phyloP scores from a whole-genome alignment of 2,113 vertebrate species.

The Poecile atricapillus region DNA sequence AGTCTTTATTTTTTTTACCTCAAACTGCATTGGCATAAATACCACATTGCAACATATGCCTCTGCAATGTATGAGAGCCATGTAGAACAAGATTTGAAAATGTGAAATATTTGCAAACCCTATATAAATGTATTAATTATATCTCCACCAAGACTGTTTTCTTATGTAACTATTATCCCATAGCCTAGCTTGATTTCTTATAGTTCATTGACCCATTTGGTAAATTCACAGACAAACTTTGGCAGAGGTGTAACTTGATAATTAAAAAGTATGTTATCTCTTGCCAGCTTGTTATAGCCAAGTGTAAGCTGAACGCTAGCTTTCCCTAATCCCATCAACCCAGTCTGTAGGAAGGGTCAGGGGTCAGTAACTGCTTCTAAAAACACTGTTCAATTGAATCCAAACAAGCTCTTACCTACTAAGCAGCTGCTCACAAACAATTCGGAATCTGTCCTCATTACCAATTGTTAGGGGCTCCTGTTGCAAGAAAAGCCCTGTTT shows the following conservation, averaged over 20 bases:
- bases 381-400: conserved; percentile 75
- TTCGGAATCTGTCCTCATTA: conserved; percentile 55
- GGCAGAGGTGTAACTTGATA: conserved; percentile 78
- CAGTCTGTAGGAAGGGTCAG: conserved; percentile 77
- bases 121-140: not conserved
- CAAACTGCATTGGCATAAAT: not conserved
- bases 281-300: conserved; percentile 79
- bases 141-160: not conserved
- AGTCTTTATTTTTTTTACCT: not conserved
- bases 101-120: not conserved
- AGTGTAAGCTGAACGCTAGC: conserved; percentile 76
- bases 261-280: conserved; percentile 88
- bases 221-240: conserved; percentile 74
- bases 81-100: not conserved
- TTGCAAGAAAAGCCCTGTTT: conserved; percentile 47
- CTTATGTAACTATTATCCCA: not conserved
- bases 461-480: conserved; percentile 59
- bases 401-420: conserved; percentile 68
- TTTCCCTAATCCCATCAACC: conserved; percentile 84
- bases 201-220: conserved; percentile 58
- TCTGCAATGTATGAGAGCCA: not conserved
- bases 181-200: conserved; percentile 1
- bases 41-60: not conserved
- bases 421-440: conserved; percentile 67
- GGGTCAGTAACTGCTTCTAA: conserved; percentile 84